Conservation (phyloP, 1,140 invertebrate species). For the Ceratina australensis region DNA sequence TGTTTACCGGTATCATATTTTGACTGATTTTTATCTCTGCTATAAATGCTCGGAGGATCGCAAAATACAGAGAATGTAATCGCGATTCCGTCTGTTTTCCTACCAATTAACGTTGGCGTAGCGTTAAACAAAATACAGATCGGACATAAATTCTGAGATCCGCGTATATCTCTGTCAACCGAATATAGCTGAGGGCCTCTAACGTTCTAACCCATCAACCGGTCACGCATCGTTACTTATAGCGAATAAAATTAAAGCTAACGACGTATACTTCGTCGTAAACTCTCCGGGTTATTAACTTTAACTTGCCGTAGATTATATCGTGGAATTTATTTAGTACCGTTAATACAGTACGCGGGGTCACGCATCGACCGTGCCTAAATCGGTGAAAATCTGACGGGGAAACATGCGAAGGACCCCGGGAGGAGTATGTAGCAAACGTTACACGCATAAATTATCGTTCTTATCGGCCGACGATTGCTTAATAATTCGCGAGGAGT, state of each 20-base stretch:
- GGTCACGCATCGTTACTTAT: conserved; percentile 62
- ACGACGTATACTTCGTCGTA: conserved; percentile 53
- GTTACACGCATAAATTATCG: background rate
- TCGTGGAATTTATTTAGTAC: conserved; percentile 58
- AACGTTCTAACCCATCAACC: conserved; percentile 38
- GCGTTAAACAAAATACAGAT: background rate
- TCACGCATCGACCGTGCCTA: conserved; percentile 25
- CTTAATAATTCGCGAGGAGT: background rate
- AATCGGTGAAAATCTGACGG: conserved; percentile 28
- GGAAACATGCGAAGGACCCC: background rate
- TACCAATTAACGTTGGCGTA: background rate
- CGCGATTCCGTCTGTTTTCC: background rate
- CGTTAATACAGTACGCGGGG: conserved; percentile 42
- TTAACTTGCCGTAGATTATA: conserved; percentile 53
- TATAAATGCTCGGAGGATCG: too few relatives aligned
- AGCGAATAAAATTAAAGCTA: conserved; percentile 60
- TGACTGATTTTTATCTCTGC: too few relatives aligned
- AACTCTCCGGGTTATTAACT: conserved; percentile 62
- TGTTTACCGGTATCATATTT: too few relatives aligned
- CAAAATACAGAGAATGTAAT: too few relatives aligned
- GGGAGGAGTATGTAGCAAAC: background rate
- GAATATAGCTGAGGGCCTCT: conserved; percentile 37
- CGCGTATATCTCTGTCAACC: conserved; percentile 44
- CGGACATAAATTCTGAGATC: conserved; percentile 13
- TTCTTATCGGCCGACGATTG: background rate